A percentile compares a stretch with the other conserved stretches of the same genome.
phyloP scores from a whole-genome alignment of 2,888 invertebrate species.

The Xanthostigma xanthostigma region DNA sequence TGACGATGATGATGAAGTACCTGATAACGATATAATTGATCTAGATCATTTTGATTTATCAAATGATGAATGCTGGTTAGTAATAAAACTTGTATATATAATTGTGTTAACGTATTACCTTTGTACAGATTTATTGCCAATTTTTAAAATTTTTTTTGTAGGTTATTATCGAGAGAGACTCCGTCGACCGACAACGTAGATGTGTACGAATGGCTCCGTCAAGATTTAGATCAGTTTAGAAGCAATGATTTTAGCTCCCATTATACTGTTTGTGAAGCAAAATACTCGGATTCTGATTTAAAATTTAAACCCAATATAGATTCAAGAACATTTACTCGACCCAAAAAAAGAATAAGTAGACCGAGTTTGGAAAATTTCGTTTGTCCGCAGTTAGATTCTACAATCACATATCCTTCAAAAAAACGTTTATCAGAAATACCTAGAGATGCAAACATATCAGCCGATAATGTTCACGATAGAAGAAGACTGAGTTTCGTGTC shows the following conservation, averaged over 20 bases:
- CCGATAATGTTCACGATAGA: background rate
- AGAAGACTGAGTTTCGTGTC: too few relatives aligned
- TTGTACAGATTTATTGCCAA: background rate
- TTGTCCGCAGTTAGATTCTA: background rate
- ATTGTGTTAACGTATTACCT: slow-evolving; percentile 1
- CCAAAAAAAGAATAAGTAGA: slow-evolving; percentile 42
- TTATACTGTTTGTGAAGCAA: background rate
- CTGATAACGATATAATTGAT: slow-evolving; percentile 34
- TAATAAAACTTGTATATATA: slow-evolving; percentile 7
- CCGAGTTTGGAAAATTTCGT: slow-evolving; percentile 39
- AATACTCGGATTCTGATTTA: background rate
- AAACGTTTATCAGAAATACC: background rate
- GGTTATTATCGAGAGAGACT: slow-evolving; percentile 14
- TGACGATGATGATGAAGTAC: background rate
- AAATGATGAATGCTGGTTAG: slow-evolving; percentile 45
- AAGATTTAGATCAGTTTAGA: slow-evolving; percentile 10
- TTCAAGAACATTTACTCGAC: slow-evolving; percentile 52
- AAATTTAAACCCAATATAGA: slow-evolving; percentile 40
- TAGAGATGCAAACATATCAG: background rate
- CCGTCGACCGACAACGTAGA: slow-evolving; percentile 9
- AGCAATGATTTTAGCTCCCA: background rate
- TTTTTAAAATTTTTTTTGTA: slow-evolving; percentile 8
- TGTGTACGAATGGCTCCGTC: slow-evolving; percentile 14
- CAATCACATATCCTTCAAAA: background rate
- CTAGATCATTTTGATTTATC: slow-evolving; percentile 38